A percentile compares a stretch with the other conserved stretches of the same genome.
These are phyloP conservation scores for Tinea trinotella DNA, from an alignment of 2,888 invertebrate genomes.

Conservation along the genomic window DNA sequence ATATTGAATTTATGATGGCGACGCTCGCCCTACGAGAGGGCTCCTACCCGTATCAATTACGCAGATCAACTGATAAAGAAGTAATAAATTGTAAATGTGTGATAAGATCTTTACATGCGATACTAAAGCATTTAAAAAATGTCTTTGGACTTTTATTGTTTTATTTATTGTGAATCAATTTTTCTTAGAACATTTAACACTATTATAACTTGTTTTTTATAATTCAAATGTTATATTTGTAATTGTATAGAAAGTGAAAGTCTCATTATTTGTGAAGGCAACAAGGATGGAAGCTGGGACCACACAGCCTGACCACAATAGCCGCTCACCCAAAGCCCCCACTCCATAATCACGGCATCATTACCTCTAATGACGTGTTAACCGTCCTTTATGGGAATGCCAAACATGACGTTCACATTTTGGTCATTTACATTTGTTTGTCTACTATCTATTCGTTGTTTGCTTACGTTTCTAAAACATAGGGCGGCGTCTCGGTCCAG, in stretches of 20 bases:
- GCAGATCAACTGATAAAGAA: constrained; percentile 54
- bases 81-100: constrained; percentile 50
- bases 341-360: constrained; percentile 68
- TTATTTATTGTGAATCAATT: background rate
- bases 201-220: background rate
- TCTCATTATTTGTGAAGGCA: constrained; percentile 1
- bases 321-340: background rate
- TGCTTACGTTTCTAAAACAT: constrained; percentile 67
- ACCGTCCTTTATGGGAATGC: constrained; percentile 72
- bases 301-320: constrained; percentile 4
- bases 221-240: background rate
- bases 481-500: constrained; percentile 61
- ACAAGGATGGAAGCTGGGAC: constrained; percentile 1
- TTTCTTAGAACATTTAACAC: too few species aligned
- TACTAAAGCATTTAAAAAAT: background rate
- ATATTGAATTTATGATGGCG: constrained; percentile 33
- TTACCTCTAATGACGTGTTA: constrained; percentile 73
- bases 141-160: background rate
- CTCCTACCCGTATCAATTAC: constrained; percentile 44
- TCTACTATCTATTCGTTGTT: constrained; percentile 64
- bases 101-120: constrained; percentile 34
- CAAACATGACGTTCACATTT: constrained; percentile 72
- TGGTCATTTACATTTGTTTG: constrained; percentile 72
- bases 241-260: constrained; percentile 8
- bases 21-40: constrained; percentile 29